Base-by-base conservation (phyloP, 2,888 invertebrate species). In the Drosophila meridiana region DNA sequence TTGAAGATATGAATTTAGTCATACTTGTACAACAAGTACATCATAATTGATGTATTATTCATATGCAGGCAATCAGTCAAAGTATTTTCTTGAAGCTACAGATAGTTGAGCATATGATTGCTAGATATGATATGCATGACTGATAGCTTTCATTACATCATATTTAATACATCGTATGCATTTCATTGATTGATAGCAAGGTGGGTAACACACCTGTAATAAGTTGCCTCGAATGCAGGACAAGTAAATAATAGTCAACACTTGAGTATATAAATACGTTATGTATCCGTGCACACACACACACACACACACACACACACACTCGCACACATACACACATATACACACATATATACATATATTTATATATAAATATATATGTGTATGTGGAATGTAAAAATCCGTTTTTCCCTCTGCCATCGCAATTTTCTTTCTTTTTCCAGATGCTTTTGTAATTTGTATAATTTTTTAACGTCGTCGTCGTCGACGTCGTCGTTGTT, bases 401-500 rank as follows among this genome's bases (percentile, higher is more conserved):
- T 80, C 85, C 78, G 78, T 85, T 78, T 85, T 78, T 79, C 80
- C 76, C 80, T 75, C 75, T 72, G 73, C 73, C 64, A 69, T 45
- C 59, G 77, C 73, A 87, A 76, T 80, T 82, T 82, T 75, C 72
- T 74, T 81, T 74, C 78, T 81, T 83, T 75, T 83, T 73, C 73
- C 81, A 80, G 78, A 77, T 80, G 72, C 70, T 76, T 82, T 87
- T 87, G 86, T 87, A 87, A 87, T 87, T 84, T 85, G 83, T 87
- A 85, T 86, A 88, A 88, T 83, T 86, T 88, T 86, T 85, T 85
- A 83, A 86, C 83, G 86, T 85, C 83, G 88, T 85, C 73, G 75
- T 76, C 73, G 64, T 9, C 56, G 52, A 58, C 52, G 68, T 43
- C 32, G 53, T 55, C 53, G 63, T 45, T 45, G 47, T 47, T 47